These are phyloP conservation scores for Pandion haliaetus DNA, from an alignment of 2,113 vertebrate genomes.

Conservation along the genomic window DNA sequence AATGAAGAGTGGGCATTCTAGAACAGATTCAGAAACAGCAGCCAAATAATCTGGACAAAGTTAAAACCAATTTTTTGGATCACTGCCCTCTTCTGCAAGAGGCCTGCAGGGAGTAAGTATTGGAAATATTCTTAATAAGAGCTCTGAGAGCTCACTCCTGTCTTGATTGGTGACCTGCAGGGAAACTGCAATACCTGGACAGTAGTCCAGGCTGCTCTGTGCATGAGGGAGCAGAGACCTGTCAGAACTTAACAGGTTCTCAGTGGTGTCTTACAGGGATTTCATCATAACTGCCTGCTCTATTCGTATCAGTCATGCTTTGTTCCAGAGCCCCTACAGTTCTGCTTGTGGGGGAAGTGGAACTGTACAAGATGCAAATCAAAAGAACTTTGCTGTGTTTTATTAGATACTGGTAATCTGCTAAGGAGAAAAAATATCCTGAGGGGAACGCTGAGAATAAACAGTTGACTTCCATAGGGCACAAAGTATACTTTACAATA, in stretches of 20 bases:
- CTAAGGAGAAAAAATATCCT: not conserved
- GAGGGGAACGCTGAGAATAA: not conserved
- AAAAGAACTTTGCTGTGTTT: not conserved
- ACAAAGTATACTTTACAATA: not conserved
- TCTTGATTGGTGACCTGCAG: not conserved
- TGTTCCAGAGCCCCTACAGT: not conserved
- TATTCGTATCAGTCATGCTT: not conserved
- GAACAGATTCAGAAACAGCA: not conserved
- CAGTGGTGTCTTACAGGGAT: not conserved
- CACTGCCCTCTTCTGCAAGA: not conserved
- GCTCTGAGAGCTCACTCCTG: not conserved
- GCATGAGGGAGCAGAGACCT: not conserved
- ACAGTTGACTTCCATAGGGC: not conserved
- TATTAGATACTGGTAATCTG: not conserved
- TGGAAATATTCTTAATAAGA: not conserved
- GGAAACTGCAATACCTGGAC: not conserved
- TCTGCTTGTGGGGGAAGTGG: not conserved
- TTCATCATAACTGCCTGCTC: not conserved
- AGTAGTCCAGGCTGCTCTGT: not conserved
- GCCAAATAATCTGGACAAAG: not conserved
- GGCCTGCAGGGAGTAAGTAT: not conserved
- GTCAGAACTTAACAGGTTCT: not conserved
- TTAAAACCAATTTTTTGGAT: not conserved
- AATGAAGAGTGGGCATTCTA: not conserved
- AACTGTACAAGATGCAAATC: not conserved